phyloP scores from a whole-genome alignment of 2,888 invertebrate species.

The Alentia gelatinosa region DNA sequence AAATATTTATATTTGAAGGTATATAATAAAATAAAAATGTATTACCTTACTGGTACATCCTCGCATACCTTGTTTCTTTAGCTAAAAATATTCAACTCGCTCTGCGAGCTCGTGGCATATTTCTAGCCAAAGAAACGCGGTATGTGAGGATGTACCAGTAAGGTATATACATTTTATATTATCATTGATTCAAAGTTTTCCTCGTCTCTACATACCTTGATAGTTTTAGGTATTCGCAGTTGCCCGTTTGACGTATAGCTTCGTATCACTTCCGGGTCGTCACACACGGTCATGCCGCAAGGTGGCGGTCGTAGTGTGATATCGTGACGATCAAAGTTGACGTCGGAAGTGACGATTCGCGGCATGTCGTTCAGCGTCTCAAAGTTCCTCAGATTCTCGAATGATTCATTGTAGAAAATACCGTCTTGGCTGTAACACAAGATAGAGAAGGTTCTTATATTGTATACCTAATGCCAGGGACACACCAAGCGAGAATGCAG shows the following conservation, averaged over 20 bases:
- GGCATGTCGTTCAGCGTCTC: neutral
- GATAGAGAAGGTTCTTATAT: neutral
- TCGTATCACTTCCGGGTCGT: conserved; percentile 72
- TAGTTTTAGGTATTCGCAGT: conserved; percentile 67
- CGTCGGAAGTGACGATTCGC: neutral
- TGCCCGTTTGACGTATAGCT: conserved; percentile 68
- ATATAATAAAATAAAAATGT: too few species aligned
- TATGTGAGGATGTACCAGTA: too few species aligned
- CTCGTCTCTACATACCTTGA: conserved; percentile 62
- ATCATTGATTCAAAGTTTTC: neutral
- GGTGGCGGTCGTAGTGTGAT: conserved; percentile 69
- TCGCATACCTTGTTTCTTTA: too few species aligned
- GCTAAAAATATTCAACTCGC: too few species aligned
- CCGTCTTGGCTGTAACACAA: neutral
- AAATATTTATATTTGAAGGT: too few species aligned
- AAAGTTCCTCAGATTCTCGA: neutral
- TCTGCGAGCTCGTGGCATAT: too few species aligned
- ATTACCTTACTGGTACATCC: too few species aligned
- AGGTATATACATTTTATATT: conserved; percentile 40
- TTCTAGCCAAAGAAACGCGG: too few species aligned
- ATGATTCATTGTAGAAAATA: neutral
- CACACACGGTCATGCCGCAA: conserved; percentile 77
- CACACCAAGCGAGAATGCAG: too few species aligned
- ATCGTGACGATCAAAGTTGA: conserved; percentile 60
- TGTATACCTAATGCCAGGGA: too few species aligned